A percentile compares a stretch with the other conserved stretches of the same genome.
Conservation (phyloP, 2,888 invertebrate genomes). For the Lagria hirta region DNA sequence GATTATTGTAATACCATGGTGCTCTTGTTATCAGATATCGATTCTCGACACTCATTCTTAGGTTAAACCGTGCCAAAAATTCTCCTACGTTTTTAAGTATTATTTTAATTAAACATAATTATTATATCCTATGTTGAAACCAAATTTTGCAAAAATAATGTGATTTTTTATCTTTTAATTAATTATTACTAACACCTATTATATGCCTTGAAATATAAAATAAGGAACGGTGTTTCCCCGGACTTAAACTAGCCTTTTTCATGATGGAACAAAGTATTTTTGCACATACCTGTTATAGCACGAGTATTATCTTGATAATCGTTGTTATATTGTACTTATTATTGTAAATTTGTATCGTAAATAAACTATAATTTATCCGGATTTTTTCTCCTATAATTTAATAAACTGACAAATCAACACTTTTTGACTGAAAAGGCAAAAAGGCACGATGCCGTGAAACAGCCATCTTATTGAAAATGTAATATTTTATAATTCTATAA, state of each 20-base stretch:
- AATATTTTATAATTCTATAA: no score
- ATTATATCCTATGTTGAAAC: conserved; percentile 10
- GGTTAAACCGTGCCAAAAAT: conserved; percentile 19
- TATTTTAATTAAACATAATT: no score
- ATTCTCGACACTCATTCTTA: conserved; percentile 7
- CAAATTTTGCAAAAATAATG: conserved; percentile 18
- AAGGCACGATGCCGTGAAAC: no score
- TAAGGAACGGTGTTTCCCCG: conserved; percentile 8
- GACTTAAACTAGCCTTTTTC: conserved; percentile 15
- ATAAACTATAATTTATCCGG: conserved; percentile 20
- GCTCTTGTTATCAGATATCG: conserved; percentile 20
- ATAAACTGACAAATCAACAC: no score
- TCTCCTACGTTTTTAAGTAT: conserved; percentile 16
- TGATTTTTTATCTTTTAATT: conserved; percentile 12
- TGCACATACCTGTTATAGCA: conserved; percentile 25
- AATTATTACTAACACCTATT: conserved; percentile 16
- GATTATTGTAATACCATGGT: conserved; percentile 18
- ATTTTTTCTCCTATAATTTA: no score
- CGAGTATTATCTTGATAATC: conserved; percentile 29
- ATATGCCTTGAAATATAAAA: conserved; percentile 14
- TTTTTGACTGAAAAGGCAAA: no score
- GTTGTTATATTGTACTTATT: conserved; percentile 28
- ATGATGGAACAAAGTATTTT: conserved; percentile 24
- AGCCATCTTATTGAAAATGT: no score
- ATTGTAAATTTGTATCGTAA: conserved; percentile 25